These are phyloP conservation scores for Procambarus clarkii DNA, from an alignment of 1,140 invertebrate genomes.

Conservation along the genomic window DNA sequence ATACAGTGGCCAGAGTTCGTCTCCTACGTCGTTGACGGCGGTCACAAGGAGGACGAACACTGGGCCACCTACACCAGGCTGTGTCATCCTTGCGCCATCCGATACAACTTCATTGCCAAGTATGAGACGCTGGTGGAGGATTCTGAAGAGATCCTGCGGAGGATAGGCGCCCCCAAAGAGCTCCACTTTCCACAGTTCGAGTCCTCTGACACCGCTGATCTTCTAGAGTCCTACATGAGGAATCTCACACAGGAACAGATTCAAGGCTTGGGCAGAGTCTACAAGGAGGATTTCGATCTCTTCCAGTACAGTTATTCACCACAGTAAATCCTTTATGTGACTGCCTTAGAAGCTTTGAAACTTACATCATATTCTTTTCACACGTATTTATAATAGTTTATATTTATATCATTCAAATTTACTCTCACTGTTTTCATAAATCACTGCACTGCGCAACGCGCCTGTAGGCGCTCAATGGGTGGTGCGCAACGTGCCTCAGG, in stretches of 20 bases:
- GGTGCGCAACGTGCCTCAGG: no score
- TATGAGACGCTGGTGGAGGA: conserved; percentile 51
- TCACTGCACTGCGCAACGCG: no score
- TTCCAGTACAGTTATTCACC: no score
- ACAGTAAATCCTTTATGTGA: no score
- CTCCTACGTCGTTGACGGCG: background rate
- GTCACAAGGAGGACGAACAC: background rate
- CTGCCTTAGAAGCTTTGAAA: no score
- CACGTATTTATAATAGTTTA: no score
- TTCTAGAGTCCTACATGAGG: conserved; percentile 11
- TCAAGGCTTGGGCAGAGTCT: no score
- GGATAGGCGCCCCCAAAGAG: conserved; percentile 31
- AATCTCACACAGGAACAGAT: background rate
- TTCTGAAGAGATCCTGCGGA: conserved; percentile 29
- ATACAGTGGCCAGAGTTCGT: background rate
- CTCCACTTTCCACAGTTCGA: conserved; percentile 31
- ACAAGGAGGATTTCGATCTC: no score
- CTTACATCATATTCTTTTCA: no score
- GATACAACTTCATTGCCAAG: conserved; percentile 49
- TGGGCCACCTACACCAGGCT: background rate
- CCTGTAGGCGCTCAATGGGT: no score
- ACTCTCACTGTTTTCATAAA: no score
- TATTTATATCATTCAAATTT: no score
- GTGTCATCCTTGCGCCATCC: conserved; percentile 27
- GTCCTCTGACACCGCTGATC: conserved; percentile 14